Evolutionary conservation across 2,113 vertebrate species (phyloP).

Genomic region (Caranx melampygus): DNA sequence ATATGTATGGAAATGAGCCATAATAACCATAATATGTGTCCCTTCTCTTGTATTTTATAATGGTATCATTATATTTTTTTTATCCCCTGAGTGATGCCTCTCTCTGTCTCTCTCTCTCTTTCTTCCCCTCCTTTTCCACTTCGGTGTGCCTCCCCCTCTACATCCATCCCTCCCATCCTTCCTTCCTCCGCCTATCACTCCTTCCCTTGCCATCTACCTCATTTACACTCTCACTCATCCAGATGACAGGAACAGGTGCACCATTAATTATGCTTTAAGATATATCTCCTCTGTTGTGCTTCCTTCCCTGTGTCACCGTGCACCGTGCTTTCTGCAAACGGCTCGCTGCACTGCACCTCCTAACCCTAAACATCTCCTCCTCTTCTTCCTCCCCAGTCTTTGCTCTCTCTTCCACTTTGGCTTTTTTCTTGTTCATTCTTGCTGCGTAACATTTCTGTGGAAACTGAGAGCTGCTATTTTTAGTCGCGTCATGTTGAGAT

Average conservation of each 20-base stretch:
- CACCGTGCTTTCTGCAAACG: background rate
- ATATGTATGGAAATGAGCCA: conserved; percentile 78
- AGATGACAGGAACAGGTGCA: conserved; percentile 76
- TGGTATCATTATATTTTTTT: conserved; percentile 64
- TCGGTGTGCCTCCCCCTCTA: background rate
- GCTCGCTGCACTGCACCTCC: conserved; percentile 11
- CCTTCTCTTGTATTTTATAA: conserved; percentile 74
- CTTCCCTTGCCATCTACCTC: conserved; percentile 39
- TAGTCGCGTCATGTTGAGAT: conserved; percentile 1
- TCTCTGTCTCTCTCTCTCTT: background rate
- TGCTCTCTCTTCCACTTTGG: background rate
- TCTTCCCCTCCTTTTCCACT: conserved; percentile 23
- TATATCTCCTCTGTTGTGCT: conserved; percentile 49
- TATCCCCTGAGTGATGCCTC: conserved; percentile 37
- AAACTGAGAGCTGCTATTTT: background rate
- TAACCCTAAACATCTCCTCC: conserved; percentile 16
- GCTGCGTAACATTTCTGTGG: background rate
- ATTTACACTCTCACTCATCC: conserved; percentile 68
- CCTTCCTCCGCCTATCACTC: conserved; percentile 8
- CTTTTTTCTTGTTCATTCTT: background rate
- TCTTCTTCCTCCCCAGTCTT: background rate
- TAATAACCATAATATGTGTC: conserved; percentile 78
- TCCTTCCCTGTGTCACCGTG: conserved; percentile 34
- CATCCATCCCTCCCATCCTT: conserved; percentile 7
- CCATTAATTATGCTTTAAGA: conserved; percentile 77